Percentiles rank a stretch among this genome's conserved stretches.
These are phyloP conservation scores for Zoroaster sp. DNA, from an alignment of 53 echinoderm and acorn worm species.

Conservation along the genomic window DNA sequence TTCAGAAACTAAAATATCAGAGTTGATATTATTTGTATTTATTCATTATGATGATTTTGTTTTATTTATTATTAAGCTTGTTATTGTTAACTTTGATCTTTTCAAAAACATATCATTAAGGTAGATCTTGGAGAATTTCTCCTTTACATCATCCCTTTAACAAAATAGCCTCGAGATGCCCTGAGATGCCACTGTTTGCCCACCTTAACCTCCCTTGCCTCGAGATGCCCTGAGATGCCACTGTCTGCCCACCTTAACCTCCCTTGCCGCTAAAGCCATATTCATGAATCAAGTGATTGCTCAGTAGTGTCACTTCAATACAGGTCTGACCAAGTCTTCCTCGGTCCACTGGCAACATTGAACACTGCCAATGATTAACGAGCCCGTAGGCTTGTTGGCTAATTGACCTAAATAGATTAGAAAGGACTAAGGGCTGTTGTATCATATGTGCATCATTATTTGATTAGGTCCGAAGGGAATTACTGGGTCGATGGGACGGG, in stretches of 20 bases:
- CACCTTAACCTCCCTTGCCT: not conserved
- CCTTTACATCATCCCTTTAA: too few species aligned
- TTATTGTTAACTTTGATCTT: too few species aligned
- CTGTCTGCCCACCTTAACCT: not conserved
- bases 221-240: too few species aligned
- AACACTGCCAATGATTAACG: not conserved
- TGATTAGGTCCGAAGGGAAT: not conserved
- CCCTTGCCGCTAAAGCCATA: not conserved
- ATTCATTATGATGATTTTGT: too few species aligned
- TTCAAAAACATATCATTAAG: too few species aligned
- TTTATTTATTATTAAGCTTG: too few species aligned
- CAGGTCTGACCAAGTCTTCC: not conserved
- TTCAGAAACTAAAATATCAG: too few species aligned
- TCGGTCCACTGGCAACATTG: not conserved
- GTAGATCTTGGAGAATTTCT: too few species aligned
- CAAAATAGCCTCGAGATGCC: too few species aligned
- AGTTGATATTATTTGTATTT: too few species aligned
- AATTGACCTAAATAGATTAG: slow-evolving; percentile 11
- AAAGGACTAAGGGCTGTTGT: not conserved
- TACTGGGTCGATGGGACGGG: not conserved
- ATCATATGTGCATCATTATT: not conserved
- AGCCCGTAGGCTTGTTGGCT: not conserved
- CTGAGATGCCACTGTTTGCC: too few species aligned
- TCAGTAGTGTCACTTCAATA: not conserved
- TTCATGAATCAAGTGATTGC: not conserved